A percentile compares a stretch with the other conserved stretches of the same genome.
These are phyloP conservation scores for Triplophysa siluroides DNA, from an alignment of 2,113 vertebrate genomes.

Conservation along the genomic window DNA sequence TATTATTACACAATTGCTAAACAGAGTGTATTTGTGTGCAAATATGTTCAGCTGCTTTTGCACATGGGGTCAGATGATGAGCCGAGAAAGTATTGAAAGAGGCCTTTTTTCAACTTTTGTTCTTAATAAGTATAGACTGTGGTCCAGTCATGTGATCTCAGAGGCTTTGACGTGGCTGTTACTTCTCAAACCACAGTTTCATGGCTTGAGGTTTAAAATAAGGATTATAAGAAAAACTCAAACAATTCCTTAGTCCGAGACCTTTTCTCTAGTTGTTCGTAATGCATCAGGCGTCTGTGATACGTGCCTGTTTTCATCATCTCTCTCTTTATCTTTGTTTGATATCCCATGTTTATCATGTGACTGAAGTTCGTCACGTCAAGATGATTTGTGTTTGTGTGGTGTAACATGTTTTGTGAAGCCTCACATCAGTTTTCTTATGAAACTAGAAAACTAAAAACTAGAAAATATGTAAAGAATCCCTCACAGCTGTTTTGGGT, in stretches of 20 bases:
- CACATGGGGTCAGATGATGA: conserved; percentile 66
- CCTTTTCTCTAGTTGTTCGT: too few relatives aligned
- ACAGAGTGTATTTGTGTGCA: not conserved
- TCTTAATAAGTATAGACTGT: not conserved
- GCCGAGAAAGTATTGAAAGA: not conserved
- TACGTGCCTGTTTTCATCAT: not conserved
- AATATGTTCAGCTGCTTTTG: conserved; percentile 17
- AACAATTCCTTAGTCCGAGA: too few relatives aligned
- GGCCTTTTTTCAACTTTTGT: not conserved
- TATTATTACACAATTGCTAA: conserved; percentile 15
- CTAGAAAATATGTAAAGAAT: not conserved
- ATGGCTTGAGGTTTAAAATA: too few relatives aligned
- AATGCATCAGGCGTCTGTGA: not conserved
- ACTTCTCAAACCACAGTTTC: not conserved
- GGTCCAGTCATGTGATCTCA: not conserved
- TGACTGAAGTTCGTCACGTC: conserved; percentile 2
- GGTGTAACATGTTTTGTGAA: not conserved
- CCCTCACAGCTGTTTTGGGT: conserved; percentile 30
- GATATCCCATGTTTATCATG: too few relatives aligned
- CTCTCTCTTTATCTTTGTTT: not conserved
- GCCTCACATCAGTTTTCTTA: not conserved
- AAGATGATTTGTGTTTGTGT: not conserved
- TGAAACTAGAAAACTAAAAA: too few relatives aligned
- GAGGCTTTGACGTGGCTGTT: not conserved
- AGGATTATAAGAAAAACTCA: too few relatives aligned